Evolutionary conservation across 2,797 vertebrate genomes (phyloP), one percentile per base, ranked within the genome.

Genomic region (Crenichthys baileyi): DNA sequence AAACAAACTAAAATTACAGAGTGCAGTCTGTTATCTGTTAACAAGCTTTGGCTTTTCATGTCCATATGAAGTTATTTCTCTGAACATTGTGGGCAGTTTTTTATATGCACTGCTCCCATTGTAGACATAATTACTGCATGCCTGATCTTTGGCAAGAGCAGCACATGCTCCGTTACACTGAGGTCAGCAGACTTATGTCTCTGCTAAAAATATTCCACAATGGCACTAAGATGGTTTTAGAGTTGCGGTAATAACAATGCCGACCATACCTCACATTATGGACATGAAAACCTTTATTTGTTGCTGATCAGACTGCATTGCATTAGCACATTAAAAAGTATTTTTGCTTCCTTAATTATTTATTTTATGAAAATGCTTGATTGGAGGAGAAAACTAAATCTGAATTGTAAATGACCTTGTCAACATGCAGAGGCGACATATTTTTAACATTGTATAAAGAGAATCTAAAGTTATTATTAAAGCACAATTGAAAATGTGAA

Each of bases 401-500:
- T 72, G 83, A 90, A 86, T 81, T 91, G 80, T 91, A 90, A 88
- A 89, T 89, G 79, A 88, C 88, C 70, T 89, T 85, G 77, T 90
- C 68, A 82, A 85, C 70, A 18, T 87, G 81, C 83, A 85, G 77
- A 86, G 83, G 74, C 46, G 67, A 89, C 78, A 85, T 82, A 73
- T 77, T 91, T 91, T 89, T 87, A 88, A 87, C 58, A 70, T 88
- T 83, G 71, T 91, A 73, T 87, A 82, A 85, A 90, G 76, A 82
- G 77, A 89, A 80, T 90, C 82, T 86, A 87, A 87, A 88, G 44
- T 87, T 89, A 89, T 78, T 87, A 71, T 87, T 86, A 88, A 94
- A 94, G 94, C 94, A 95, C 94, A 95, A 94, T 81, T 73, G 78
- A 73, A 87, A 91, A 89, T 91, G 87, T 92, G 86, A 95, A 91